Percentiles rank a stretch among this genome's conserved stretches.
phyloP scores from a whole-genome alignment of 2,888 invertebrate genomes.

The Trichopoda pennipes region DNA sequence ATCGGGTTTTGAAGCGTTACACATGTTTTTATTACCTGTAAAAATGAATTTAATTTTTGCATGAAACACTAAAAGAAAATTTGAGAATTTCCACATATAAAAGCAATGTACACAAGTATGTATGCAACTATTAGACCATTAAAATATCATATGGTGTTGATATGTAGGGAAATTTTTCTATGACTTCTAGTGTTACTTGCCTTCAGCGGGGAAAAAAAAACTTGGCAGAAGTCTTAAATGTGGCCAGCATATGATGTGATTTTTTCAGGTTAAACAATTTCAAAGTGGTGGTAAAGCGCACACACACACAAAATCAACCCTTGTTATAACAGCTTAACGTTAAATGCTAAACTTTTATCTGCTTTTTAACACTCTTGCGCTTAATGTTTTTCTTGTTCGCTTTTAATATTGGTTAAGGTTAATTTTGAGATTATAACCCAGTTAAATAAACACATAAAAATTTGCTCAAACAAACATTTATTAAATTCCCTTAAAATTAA shows the following conservation, averaged over 20 bases:
- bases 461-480: conserved; percentile 23
- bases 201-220: conserved; percentile 70
- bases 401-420: conserved; percentile 53
- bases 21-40: conserved; percentile 57
- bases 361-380: conserved; percentile 53
- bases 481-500: conserved; percentile 12
- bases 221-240: conserved; percentile 78
- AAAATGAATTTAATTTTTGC: conserved; percentile 9
- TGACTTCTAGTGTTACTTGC: conserved; percentile 43
- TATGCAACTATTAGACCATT: conserved; percentile 16
- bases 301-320: background rate
- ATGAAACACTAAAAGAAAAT: background rate
- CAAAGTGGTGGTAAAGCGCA: background rate
- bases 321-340: background rate
- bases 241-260: conserved; percentile 78
- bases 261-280: conserved; percentile 46
- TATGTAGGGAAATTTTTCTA: conserved; percentile 39
- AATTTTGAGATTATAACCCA: conserved; percentile 65
- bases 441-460: conserved; percentile 61
- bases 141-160: conserved; percentile 51
- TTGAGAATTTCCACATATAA: conserved; percentile 66
- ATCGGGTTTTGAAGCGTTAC: conserved; percentile 45
- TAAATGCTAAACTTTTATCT: conserved; percentile 61
- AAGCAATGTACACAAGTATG: background rate
- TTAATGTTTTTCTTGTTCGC: conserved; percentile 28